phyloP scores from a whole-genome alignment of 2,888 invertebrate genomes.

The Andrena praecox region DNA sequence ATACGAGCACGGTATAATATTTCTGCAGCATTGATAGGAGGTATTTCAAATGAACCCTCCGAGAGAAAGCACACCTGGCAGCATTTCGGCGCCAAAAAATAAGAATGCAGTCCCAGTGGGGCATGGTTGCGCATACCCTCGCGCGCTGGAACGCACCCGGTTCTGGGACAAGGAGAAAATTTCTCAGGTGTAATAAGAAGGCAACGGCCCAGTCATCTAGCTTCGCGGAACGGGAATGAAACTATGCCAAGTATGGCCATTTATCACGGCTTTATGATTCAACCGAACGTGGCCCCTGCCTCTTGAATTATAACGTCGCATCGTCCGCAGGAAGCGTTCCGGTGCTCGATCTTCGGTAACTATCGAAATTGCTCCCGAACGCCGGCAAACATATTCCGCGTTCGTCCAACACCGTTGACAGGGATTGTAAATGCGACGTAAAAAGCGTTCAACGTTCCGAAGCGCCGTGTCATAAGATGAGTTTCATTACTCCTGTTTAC shows the following conservation, averaged over 20 bases:
- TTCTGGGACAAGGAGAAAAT: conserved; percentile 37
- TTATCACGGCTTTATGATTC: conserved; percentile 68
- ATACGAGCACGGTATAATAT: no score
- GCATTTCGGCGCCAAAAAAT: background rate
- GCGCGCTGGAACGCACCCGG: background rate
- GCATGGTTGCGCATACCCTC: conserved; percentile 6
- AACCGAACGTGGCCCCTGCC: conserved; percentile 37
- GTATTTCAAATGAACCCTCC: conserved; percentile 1
- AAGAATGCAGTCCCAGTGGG: background rate
- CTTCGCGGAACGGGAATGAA: conserved; percentile 56
- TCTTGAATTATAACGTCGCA: conserved; percentile 56
- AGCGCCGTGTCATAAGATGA: background rate
- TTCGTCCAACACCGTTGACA: background rate
- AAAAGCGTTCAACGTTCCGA: background rate
- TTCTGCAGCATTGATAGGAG: no score
- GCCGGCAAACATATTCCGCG: background rate
- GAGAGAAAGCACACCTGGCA: background rate
- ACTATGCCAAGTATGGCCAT: conserved; percentile 68
- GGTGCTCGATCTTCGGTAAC: conserved; percentile 19
- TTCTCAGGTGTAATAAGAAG: conserved; percentile 60
- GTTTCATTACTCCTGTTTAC: conserved; percentile 17
- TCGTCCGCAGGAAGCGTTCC: conserved; percentile 19
- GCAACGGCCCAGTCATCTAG: conserved; percentile 56
- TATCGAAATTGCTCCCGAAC: conserved; percentile 9
- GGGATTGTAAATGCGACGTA: background rate